phyloP scores from a whole-genome alignment of 2,797 vertebrate genomes.

The Echiichthys vipera region DNA sequence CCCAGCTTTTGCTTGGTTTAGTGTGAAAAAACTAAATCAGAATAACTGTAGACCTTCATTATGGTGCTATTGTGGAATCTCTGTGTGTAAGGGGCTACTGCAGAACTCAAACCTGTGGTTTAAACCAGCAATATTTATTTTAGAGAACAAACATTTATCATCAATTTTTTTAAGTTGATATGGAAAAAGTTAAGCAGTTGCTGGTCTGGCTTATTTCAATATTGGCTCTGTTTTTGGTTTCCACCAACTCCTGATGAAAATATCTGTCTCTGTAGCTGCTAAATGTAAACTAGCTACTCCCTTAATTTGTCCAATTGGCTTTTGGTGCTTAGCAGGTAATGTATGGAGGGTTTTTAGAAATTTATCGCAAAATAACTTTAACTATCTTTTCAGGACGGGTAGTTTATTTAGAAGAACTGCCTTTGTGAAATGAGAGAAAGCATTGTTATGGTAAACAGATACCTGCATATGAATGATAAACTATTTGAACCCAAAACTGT shows the following conservation, averaged over 20 bases:
- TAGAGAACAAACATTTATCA: neutral
- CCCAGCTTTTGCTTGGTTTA: too few relatives aligned
- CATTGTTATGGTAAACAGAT: neutral
- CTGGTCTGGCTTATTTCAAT: neutral
- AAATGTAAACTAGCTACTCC: too few relatives aligned
- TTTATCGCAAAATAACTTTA: too few relatives aligned
- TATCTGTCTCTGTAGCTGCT: neutral
- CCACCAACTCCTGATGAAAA: neutral
- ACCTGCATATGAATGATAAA: conserved; percentile 14
- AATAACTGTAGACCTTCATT: too few relatives aligned
- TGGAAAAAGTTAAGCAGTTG: neutral
- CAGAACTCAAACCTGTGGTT: too few relatives aligned
- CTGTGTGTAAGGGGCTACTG: too few relatives aligned
- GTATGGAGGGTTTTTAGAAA: too few relatives aligned
- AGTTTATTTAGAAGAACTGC: neutral
- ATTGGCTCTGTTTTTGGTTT: neutral
- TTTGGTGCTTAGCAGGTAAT: too few relatives aligned
- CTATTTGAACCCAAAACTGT: conserved; percentile 9
- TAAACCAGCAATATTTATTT: neutral
- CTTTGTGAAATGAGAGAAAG: neutral
- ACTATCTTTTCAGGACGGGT: neutral
- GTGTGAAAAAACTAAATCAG: too few relatives aligned
- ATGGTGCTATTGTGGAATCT: too few relatives aligned
- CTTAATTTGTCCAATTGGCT: too few relatives aligned
- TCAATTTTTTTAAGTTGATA: neutral